A percentile compares a stretch with the other conserved stretches of the same genome.
These are phyloP conservation scores for Zeuzera pyrina DNA, from an alignment of 2,888 invertebrate genomes.

Conservation along the genomic window DNA sequence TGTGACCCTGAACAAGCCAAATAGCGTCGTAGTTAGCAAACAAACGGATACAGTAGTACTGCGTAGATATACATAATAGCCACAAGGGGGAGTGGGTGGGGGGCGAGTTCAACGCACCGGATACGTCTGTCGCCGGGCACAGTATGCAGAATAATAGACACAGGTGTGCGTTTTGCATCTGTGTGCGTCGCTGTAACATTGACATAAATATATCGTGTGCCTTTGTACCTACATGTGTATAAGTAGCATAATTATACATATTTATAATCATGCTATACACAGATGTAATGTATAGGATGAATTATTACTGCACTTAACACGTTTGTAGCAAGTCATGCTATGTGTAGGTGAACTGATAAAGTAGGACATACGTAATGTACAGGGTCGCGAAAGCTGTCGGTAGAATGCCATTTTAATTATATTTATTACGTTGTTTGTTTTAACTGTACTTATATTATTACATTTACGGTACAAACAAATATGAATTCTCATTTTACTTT, in stretches of 20 bases:
- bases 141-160: conserved; percentile 28
- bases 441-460: too few species aligned
- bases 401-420: too few species aligned
- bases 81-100: conserved; percentile 16
- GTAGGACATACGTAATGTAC: conserved; percentile 45
- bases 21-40: conserved; percentile 34
- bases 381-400: conserved; percentile 43
- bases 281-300: conserved; percentile 26
- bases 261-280: background rate
- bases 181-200: conserved; percentile 52
- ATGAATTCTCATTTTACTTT: too few species aligned
- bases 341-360: conserved; percentile 37
- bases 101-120: conserved; percentile 61
- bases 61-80: conserved; percentile 25
- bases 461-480: too few species aligned
- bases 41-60: conserved; percentile 31
- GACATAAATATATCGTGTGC: conserved; percentile 61
- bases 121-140: conserved; percentile 59
- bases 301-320: conserved; percentile 45
- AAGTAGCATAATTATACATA: conserved; percentile 12
- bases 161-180: conserved; percentile 18
- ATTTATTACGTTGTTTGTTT: too few species aligned
- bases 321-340: conserved; percentile 37
- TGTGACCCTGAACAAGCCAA: conserved; percentile 36
- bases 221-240: conserved; percentile 6